Percentiles rank a stretch among this genome's conserved stretches.
Evolutionary conservation across 1,140 invertebrate genomes (phyloP).

Genomic region (Ceratosolen solmsi): DNA sequence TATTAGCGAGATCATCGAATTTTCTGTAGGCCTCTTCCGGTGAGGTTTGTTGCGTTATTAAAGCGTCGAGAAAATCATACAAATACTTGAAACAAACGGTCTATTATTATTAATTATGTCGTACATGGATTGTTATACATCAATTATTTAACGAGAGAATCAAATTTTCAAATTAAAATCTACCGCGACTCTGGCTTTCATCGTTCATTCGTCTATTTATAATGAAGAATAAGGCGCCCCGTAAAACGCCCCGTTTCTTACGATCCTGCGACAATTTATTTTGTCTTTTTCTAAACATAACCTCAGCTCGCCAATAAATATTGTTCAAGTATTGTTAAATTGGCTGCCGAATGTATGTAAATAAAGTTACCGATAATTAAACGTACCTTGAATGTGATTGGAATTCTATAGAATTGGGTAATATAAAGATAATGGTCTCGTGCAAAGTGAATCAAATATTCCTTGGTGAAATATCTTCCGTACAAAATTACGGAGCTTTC

Average conservation of each 20-base stretch:
- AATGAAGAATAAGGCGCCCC: too few relatives aligned
- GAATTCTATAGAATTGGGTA: conserved; percentile 17
- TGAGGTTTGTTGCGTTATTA: conserved; percentile 98
- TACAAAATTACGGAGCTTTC: conserved; percentile 73
- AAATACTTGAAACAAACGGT: conserved; percentile 79
- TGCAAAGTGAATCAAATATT: conserved; percentile 67
- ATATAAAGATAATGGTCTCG: conserved; percentile 54
- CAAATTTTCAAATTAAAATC: neutral
- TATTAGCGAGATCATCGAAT: conserved; percentile 94
- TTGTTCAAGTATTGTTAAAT: neutral
- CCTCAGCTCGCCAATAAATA: conserved; percentile 29
- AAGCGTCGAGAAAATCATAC: conserved; percentile 92
- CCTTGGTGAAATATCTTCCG: conserved; percentile 65
- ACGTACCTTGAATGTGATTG: neutral
- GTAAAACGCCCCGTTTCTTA: too few relatives aligned
- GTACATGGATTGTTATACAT: too few relatives aligned
- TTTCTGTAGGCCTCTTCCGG: conserved; percentile 98
- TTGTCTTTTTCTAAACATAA: conserved; percentile 39
- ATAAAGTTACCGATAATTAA: neutral
- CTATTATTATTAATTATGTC: neutral
- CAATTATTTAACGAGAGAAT: neutral
- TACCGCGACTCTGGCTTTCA: too few relatives aligned
- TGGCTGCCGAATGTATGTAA: neutral
- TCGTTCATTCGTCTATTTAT: too few relatives aligned
- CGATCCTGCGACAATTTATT: neutral